Evolutionary conservation across 1,140 invertebrate species (phyloP).

Genomic region (Antheraea pernyi): DNA sequence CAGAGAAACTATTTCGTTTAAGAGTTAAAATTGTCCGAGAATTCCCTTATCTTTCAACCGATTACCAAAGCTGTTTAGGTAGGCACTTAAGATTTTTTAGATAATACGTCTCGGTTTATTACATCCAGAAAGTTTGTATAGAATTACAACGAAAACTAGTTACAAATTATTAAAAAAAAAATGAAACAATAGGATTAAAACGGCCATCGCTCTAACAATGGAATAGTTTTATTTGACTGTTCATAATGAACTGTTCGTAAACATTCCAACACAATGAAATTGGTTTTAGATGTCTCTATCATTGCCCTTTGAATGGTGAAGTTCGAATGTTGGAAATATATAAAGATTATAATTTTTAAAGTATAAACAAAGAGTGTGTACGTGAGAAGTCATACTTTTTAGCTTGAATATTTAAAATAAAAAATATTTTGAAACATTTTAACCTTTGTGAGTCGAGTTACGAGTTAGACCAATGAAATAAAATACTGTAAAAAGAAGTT

Average conservation of each 20-base stretch:
- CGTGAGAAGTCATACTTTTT: too few species aligned
- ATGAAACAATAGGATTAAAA: background rate
- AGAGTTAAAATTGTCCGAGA: background rate
- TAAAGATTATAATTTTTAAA: background rate
- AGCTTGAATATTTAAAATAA: too few species aligned
- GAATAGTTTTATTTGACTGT: background rate
- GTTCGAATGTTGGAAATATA: background rate
- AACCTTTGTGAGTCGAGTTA: too few species aligned
- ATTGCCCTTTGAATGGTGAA: too few species aligned
- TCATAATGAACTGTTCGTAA: background rate
- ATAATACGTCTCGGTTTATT: background rate
- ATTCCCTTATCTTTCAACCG: constrained; percentile 13
- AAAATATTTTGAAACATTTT: too few species aligned
- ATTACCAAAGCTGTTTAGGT: constrained; percentile 1
- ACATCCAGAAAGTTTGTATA: background rate
- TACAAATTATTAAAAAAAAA: background rate
- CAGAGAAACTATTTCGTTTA: background rate
- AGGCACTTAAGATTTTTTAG: constrained; percentile 12
- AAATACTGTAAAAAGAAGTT: too few species aligned
- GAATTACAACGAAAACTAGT: background rate
- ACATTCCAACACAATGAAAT: background rate
- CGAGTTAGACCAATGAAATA: too few species aligned
- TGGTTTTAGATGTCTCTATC: background rate
- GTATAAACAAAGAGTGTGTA: too few species aligned
- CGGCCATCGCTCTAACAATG: background rate